phyloP scores from a whole-genome alignment of 53 echinoderm and acorn worm species.

The Crossaster papposus region DNA sequence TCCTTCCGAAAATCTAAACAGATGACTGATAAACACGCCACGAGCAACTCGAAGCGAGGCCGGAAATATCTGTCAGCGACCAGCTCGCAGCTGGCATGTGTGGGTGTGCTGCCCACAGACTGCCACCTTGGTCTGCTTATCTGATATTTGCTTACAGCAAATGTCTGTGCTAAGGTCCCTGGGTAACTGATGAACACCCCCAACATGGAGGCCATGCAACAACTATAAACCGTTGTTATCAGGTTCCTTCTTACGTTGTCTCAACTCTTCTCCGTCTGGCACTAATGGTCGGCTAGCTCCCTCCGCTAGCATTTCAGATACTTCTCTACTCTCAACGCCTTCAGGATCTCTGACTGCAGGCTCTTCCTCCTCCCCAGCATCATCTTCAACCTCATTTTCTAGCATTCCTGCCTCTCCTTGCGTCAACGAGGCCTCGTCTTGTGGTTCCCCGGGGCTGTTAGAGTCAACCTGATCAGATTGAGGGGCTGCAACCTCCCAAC shows the following conservation, averaged over 20 bases:
- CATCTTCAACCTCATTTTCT: background rate
- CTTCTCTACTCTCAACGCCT: background rate
- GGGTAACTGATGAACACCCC: too few species aligned
- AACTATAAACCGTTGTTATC: conserved; percentile 17
- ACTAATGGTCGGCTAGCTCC: background rate
- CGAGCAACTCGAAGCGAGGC: too few species aligned
- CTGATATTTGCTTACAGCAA: too few species aligned
- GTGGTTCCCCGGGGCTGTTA: background rate
- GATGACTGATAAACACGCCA: too few species aligned
- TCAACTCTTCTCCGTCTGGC: conserved; percentile 37
- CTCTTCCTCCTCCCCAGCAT: conserved; percentile 2
- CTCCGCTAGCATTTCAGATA: background rate
- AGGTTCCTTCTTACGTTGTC: conserved; percentile 22
- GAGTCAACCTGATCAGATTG: background rate
- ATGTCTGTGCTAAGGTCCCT: too few species aligned
- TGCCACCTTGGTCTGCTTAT: too few species aligned
- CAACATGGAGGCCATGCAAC: too few species aligned
- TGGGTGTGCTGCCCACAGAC: too few species aligned
- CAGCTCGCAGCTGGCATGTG: too few species aligned
- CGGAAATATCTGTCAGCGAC: too few species aligned
- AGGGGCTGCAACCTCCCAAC: background rate
- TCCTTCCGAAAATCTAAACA: too few species aligned
- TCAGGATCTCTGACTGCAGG: background rate
- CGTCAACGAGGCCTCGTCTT: background rate
- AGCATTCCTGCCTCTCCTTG: background rate